Evolutionary conservation across 1,140 invertebrate genomes (phyloP).

Genomic region (Phymorhynchus buccinoides): DNA sequence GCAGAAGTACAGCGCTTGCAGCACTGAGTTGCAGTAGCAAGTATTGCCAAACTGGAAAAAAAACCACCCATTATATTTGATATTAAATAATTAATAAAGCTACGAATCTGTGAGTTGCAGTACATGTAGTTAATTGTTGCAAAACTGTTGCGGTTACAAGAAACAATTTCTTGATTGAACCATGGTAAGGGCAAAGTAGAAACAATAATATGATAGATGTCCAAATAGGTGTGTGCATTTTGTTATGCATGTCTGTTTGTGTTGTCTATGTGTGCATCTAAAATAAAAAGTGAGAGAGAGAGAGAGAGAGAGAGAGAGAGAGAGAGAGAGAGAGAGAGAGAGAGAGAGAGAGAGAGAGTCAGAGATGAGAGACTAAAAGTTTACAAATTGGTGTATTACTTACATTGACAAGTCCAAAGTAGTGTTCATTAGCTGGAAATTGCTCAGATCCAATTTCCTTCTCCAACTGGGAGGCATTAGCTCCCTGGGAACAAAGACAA

Average conservation of each 20-base stretch:
- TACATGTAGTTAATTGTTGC: no score
- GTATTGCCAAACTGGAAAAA: slow-evolving; percentile 96
- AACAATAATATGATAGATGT: no score
- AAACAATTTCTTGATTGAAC: no score
- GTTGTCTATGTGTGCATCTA: no score
- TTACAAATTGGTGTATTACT: slow-evolving; percentile 76
- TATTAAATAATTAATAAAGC: no score
- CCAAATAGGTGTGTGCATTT: no score
- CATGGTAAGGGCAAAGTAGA: no score
- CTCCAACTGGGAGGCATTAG: slow-evolving; percentile 97
- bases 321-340: slow-evolving; percentile 6
- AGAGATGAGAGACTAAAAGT: background rate
- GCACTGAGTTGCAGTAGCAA: slow-evolving; percentile 99
- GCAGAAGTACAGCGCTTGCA: slow-evolving; percentile 99
- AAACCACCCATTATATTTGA: no score
- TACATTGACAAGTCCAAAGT: slow-evolving; percentile 98
- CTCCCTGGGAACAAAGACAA: slow-evolving; percentile 79
- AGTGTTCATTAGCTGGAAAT: slow-evolving; percentile 98
- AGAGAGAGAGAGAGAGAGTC: background rate
- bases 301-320: slow-evolving; percentile 19
- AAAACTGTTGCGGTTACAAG: no score
- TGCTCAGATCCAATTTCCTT: slow-evolving; percentile 97
- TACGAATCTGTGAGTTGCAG: no score
- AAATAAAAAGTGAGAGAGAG: no score
- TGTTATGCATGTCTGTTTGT: background rate